phyloP scores from a whole-genome alignment of 1,140 invertebrate genomes.

The Halesus radiatus region DNA sequence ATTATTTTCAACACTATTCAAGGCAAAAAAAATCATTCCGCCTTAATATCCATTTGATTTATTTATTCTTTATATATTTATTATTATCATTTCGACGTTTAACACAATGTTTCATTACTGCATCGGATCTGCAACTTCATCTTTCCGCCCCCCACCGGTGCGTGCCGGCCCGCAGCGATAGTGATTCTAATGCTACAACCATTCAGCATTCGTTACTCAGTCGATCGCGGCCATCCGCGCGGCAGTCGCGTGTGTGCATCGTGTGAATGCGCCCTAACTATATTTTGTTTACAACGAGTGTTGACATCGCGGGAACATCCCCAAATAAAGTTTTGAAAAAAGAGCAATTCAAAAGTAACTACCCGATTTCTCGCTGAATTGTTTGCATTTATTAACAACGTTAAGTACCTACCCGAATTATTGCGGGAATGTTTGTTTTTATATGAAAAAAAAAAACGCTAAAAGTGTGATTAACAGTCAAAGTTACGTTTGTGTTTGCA shows the following conservation, averaged over 20 bases:
- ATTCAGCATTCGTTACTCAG: constrained; percentile 7
- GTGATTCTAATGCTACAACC: constrained; percentile 31
- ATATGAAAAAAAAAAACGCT: not conserved
- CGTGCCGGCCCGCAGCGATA: constrained; percentile 25
- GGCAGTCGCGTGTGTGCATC: constrained; percentile 11
- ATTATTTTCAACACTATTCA: no score
- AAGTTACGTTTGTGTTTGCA: not conserved
- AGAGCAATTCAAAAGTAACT: not conserved
- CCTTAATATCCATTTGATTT: no score
- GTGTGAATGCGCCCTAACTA: not conserved
- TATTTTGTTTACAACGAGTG: not conserved
- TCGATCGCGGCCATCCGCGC: constrained; percentile 35
- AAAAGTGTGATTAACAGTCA: not conserved
- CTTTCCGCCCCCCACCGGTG: not conserved
- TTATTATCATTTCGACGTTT: no score
- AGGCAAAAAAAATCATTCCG: no score
- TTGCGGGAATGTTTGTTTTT: not conserved
- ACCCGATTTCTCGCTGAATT: not conserved
- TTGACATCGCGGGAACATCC: constrained; percentile 29
- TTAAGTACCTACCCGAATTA: not conserved
- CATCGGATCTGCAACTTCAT: constrained; percentile 13
- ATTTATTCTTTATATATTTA: no score
- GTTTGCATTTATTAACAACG: no score
- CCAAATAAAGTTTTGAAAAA: constrained; percentile 14
- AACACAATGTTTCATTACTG: not conserved